Evolutionary conservation across 2,888 invertebrate genomes (phyloP), one percentile per base, ranked within the genome.

Genomic region (Cataglyphis livida): DNA sequence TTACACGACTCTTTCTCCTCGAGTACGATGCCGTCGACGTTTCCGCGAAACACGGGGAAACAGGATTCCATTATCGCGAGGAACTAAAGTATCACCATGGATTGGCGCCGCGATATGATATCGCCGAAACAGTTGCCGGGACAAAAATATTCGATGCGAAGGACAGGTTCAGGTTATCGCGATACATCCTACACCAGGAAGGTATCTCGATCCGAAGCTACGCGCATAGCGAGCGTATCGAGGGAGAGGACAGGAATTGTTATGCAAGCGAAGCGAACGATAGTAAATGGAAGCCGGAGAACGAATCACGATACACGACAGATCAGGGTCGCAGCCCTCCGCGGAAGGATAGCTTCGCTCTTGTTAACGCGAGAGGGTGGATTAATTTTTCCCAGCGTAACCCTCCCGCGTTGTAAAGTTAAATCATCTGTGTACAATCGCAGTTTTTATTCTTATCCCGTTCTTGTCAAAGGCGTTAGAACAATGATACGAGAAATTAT

Each of bases 261-360:
- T 71, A 74, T 32, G 71, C 35, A 44, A 54, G 57, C 41, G 68
- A 70, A 66, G 32, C 48, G 48, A 70, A 71, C 21, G 59, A 38
- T 75, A 35, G 54, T 18, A 73, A 78, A 84, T 41, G 78, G 65
- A 79, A 87, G 85, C 81, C 88, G 89, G 88, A 89, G 89, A 91
- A 88, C 91, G 91, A 92, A 91, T 92, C 88, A 86, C 91, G 91
- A 92, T 92, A 93, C 92, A 91, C 86, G 88, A 35, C 41, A 76
- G 71, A 93, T 71, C 91, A 92, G 93, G 93, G 70, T 74, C 84
- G 48, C 91, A 93, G 91, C 61, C 73, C 35, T 51, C 9, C 35
- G 41, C 12, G 68, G 57, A 83, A 74, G 59, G 41, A 4, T 70
- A 21, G 38, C 21, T 75, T 35, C 57, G 48, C n/a, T 18, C 44